Conservation (phyloP, 2,113 vertebrate species). For the Micronycteris hirsuta region DNA sequence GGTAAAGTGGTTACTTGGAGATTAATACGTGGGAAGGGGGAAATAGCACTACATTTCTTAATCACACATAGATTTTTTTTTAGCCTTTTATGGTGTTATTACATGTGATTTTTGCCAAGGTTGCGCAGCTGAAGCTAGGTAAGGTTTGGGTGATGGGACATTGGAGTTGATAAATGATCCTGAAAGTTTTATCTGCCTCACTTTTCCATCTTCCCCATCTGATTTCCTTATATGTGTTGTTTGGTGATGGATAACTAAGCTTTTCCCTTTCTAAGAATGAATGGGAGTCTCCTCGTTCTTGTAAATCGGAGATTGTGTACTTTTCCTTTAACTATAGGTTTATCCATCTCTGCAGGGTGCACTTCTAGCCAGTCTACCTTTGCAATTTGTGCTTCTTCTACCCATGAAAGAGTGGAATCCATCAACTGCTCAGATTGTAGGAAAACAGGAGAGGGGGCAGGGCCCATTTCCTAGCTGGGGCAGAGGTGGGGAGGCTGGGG, state of each 20-base stretch:
- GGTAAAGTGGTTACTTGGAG: conserved; percentile 52
- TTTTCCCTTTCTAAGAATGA: background rate
- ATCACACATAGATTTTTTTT: background rate
- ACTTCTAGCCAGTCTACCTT: background rate
- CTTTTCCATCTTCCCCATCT: conserved; percentile 21
- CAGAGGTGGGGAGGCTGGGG: background rate
- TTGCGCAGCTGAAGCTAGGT: conserved; percentile 47
- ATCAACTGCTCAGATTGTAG: background rate
- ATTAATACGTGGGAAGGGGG: background rate
- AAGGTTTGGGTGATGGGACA: background rate
- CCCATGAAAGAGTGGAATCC: background rate
- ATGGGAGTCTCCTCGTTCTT: background rate
- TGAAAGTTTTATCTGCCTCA: conserved; percentile 17
- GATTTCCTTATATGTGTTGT: background rate
- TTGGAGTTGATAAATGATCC: conserved; percentile 13
- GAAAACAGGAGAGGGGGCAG: background rate
- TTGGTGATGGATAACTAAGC: background rate
- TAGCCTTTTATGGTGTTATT: conserved; percentile 18
- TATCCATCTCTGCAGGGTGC: background rate
- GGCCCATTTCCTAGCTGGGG: background rate
- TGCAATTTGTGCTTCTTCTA: background rate
- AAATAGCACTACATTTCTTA: conserved; percentile 35
- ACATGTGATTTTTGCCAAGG: conserved; percentile 27
- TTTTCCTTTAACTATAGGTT: background rate
- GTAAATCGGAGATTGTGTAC: background rate